phyloP scores from a whole-genome alignment of 2,888 invertebrate species.

The Cheilosia vulpina region DNA sequence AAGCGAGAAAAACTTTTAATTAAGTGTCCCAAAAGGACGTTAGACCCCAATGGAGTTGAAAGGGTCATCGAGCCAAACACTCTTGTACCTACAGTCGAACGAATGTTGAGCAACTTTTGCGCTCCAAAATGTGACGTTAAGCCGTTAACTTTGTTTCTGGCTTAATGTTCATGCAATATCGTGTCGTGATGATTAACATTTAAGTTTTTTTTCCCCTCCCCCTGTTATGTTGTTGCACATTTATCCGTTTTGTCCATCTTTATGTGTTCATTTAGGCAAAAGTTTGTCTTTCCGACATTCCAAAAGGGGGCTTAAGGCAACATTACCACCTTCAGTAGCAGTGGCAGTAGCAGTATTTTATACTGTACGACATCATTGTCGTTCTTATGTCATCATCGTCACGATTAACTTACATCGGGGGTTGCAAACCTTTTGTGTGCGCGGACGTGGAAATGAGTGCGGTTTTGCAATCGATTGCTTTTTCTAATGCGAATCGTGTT shows the following conservation, averaged over 20 bases:
- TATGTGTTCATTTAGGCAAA: conserved; percentile 38
- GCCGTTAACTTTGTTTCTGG: conserved; percentile 42
- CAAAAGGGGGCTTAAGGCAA: conserved; percentile 30
- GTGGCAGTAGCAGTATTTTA: not conserved
- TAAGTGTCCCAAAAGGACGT: conserved; percentile 74
- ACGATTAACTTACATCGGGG: conserved; percentile 16
- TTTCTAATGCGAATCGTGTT: no score
- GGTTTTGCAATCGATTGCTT: not conserved
- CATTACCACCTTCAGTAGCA: conserved; percentile 43
- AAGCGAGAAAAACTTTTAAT: conserved; percentile 62
- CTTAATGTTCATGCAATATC: conserved; percentile 61
- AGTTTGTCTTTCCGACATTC: conserved; percentile 53
- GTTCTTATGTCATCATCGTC: conserved; percentile 30
- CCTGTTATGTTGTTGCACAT: conserved; percentile 14
- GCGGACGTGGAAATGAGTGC: not conserved
- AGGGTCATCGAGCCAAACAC: conserved; percentile 73
- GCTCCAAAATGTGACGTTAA: conserved; percentile 8
- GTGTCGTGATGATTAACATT: conserved; percentile 73
- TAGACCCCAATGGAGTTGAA: conserved; percentile 64
- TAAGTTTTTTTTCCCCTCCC: conserved; percentile 30
- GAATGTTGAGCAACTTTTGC: conserved; percentile 34
- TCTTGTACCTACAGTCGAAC: conserved; percentile 22
- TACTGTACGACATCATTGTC: conserved; percentile 2
- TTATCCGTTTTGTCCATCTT: conserved; percentile 50
- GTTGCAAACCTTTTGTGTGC: conserved; percentile 31